Base-by-base conservation (phyloP, 2,113 vertebrate species). In the Ammodytes marinus region DNA sequence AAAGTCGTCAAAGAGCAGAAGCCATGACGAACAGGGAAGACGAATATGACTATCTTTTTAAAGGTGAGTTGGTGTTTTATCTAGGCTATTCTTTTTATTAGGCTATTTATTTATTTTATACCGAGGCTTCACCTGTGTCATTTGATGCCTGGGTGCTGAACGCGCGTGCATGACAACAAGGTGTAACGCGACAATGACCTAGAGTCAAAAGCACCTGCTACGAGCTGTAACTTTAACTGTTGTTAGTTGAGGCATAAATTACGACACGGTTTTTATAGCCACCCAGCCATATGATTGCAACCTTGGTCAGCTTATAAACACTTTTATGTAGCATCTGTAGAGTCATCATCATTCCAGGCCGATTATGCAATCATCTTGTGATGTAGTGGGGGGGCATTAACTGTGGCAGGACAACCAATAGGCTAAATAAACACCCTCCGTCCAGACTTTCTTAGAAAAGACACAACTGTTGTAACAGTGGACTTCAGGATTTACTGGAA, bases 31-130 rank as follows among this genome's bases (percentile, higher is more conserved):
- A 90, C 89, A 95, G 95, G 89, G 96, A 96, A 0, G 96, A 97
- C 69, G 96, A 97, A 27, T 97, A 96, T 39, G 96, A 97, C 72
- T 97, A 95, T 71, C 95, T 97, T n/a, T 97, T 97, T 77, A 97
- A 97, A 95, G 96, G 96, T 96, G 80, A 94, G 95, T 91, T 3
- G 15, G 27, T 37, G 4, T 77, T 65, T 27, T 10, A 0, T 45
- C 2, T 39, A 27, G 27, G 27, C 27, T 27, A 27, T 27, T 27
- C 27, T 27, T 27, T 27, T 27, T 27, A 27, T 43, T 8, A 4
- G 3, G 35, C 59, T 61, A 10, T 15, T 11, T 55, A n/a, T 63
- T 65, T 49, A 8, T 42, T 79, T 59, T 65, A 72, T 52, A 70
- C 4, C n/a, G 3, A 37, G 14, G 39, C 59, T 66, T 54, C 80